phyloP scores from a whole-genome alignment of 2,888 invertebrate genomes.

The Campopleginae sp. region DNA sequence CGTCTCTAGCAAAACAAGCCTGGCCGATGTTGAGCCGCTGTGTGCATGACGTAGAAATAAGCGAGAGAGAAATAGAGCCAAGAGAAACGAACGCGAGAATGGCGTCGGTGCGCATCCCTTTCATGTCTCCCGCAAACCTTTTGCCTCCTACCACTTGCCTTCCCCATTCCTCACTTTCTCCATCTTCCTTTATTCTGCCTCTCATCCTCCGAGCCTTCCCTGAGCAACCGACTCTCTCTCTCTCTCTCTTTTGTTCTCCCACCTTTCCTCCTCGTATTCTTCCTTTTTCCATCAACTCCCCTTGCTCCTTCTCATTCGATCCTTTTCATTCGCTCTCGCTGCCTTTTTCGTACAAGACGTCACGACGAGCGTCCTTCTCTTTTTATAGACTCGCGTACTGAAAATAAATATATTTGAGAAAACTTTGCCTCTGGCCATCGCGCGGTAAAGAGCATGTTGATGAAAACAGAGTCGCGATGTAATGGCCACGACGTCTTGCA shows the following conservation, averaged over 20 bases:
- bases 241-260: slow-evolving; percentile 73
- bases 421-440: slow-evolving; percentile 18
- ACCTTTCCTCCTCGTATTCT: slow-evolving; percentile 49
- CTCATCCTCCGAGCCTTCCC: slow-evolving; percentile 36
- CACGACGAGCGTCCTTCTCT: background rate
- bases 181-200: slow-evolving; percentile 32
- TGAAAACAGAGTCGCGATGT: background rate
- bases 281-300: slow-evolving; percentile 71
- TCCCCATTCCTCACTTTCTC: slow-evolving; percentile 35
- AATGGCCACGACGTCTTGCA: background rate
- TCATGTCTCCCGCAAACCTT: slow-evolving; percentile 74
- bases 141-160: slow-evolving; percentile 59
- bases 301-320: slow-evolving; percentile 57
- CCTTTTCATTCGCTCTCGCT: slow-evolving; percentile 24
- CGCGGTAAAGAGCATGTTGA: slow-evolving; percentile 16
- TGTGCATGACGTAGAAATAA: slow-evolving; percentile 36
- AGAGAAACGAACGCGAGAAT: slow-evolving; percentile 75
- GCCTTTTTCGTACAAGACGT: slow-evolving; percentile 20
- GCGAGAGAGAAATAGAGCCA: slow-evolving; percentile 35
- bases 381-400: background rate
- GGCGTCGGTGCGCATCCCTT: slow-evolving; percentile 77
- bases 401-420: background rate
- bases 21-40: slow-evolving; percentile 33
- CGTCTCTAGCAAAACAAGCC: slow-evolving; percentile 34
- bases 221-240: slow-evolving; percentile 58